Evolutionary conservation across 2,888 invertebrate genomes (phyloP), one percentile per base, ranked within the genome.

Genomic region (Ectemnius lituratus): DNA sequence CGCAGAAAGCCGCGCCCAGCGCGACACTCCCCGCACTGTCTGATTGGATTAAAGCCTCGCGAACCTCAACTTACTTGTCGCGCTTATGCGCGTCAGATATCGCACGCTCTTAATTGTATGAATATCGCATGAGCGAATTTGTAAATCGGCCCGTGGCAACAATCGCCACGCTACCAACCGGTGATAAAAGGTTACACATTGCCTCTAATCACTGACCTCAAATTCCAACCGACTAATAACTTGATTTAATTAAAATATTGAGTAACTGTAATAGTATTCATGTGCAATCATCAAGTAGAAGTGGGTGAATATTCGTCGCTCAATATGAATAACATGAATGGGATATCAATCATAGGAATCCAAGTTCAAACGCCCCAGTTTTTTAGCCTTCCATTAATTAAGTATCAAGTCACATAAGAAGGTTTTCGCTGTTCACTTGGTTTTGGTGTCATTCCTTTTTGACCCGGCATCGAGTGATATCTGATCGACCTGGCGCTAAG

Each of bases 121-220:
- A 84, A 84, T 84, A 84, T 84, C 81, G 77, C 84, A 84, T 82
- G 84, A 84, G 83, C 64, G 75, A 77, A 80, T 79, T 83, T 76
- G 75, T 78, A 78, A 70, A 76, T 73, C 78, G 61, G 8, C 64
- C 49, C 4, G 28, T 23, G 70, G 64, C 64, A 75, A 80, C 80
- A 80, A 78, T 78, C 66, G 52, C 52, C 14, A 11, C 16, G 52
- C 52, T 5, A 16, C 16, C 52, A 52, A 16, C 16, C n/a, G 13
- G 2, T 13, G 52, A 52, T 52, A 52, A 52, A 52, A 13, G 16
- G 52, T 23, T 23, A 23, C 23, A 23, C 23, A 23, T 3, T 6
- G 16, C 52, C 8, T 14, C n/a, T 14, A 52, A 52, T 16, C 37
- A 37, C 37, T 37, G 37, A 6, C 37, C 37, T 37, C 37, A 11